Base-by-base conservation (phyloP, 2,888 invertebrate species). In the Pemphredon lugubris region DNA sequence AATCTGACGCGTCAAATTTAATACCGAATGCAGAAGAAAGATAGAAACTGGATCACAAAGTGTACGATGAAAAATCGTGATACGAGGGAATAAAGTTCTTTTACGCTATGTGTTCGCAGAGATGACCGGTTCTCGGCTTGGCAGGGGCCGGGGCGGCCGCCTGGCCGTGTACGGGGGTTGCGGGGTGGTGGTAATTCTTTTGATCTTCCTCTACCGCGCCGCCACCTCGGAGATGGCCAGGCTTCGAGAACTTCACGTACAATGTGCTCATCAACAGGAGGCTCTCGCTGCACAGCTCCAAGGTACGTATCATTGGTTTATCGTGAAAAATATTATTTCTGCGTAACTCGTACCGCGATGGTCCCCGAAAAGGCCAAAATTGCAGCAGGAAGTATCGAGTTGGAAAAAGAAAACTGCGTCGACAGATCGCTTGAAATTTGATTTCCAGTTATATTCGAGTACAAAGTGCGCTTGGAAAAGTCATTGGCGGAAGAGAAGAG, bases 41-140 rank as follows among this genome's bases (percentile, higher is more conserved):
- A n/a, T n/a, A n/a, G n/a, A n/a, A n/a, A n/a, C n/a, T n/a, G n/a
- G n/a, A n/a, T n/a, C n/a, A n/a, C n/a, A n/a, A n/a, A n/a, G n/a
- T n/a, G n/a, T n/a, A n/a, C n/a, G n/a, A n/a, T n/a, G n/a, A n/a
- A n/a, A n/a, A n/a, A n/a, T n/a, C n/a, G n/a, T n/a, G n/a, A n/a
- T n/a, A n/a, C n/a, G n/a, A n/a, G n/a, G n/a, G n/a, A n/a, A n/a
- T n/a, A n/a, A n/a, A n/a, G n/a, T n/a, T n/a, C n/a, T n/a, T n/a
- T n/a, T n/a, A n/a, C n/a, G n/a, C n/a, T n/a, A n/a, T n/a, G n/a
- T n/a, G n/a, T n/a, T n/a, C n/a, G n/a, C 66, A 88, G 88, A 85
- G 77, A 89, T 89, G 89, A 89, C 76, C 74, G 88, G 87, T 69
- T 85, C 89, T 79, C 85, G 87, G 73, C 84, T 89, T 54, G 88